Percentiles rank a stretch among this genome's conserved stretches.
phyloP scores from a whole-genome alignment of 2,113 vertebrate species.

The Pycnonotus jocosus region DNA sequence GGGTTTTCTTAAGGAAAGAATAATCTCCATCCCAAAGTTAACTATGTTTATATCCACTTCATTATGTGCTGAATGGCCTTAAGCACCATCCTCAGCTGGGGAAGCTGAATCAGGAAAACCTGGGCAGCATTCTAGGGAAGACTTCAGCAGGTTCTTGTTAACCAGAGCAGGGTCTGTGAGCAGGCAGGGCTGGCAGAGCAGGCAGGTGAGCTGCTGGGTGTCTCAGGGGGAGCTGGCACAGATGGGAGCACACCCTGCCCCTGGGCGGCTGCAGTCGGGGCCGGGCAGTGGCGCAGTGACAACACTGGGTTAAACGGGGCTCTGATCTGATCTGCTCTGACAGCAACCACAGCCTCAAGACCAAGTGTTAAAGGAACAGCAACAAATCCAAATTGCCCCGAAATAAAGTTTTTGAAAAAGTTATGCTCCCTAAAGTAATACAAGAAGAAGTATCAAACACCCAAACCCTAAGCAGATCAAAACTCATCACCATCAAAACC shows the following conservation, averaged over 20 bases:
- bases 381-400: neutral
- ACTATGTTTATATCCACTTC: neutral
- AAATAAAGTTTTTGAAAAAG: neutral
- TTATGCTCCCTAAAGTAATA: neutral
- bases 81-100: neutral
- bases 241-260: neutral
- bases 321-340: neutral
- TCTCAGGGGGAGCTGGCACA: neutral
- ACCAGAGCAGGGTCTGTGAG: accelerated
- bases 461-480: neutral
- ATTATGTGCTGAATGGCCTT: neutral
- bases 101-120: neutral
- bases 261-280: accelerated
- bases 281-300: neutral
- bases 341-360: neutral
- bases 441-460: neutral
- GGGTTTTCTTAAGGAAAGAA: neutral
- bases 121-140: neutral
- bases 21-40: neutral
- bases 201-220: neutral
- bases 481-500: neutral
- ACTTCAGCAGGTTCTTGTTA: neutral
- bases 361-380: neutral
- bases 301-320: neutral
- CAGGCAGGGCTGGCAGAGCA: neutral